Base-by-base conservation (phyloP, 2,888 invertebrate genomes). In the Apamea epomidion region DNA sequence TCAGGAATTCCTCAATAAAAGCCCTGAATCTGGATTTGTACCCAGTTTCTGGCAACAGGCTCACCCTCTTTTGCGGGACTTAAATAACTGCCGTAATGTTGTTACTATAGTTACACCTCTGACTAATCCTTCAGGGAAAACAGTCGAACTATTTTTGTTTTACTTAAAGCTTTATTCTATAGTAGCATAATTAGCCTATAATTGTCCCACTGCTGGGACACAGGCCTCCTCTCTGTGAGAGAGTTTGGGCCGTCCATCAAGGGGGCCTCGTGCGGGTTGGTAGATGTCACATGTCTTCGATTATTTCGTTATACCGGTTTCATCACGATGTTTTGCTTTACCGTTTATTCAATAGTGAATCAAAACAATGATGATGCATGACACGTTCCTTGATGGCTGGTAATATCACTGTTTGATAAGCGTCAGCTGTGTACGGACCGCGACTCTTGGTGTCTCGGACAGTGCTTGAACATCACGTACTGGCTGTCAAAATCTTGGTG, bases 381-480 rank as follows among this genome's bases (percentile, higher is more conserved):
- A 6, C 18, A 1, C 6, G n/a, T 42, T 45, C 45, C n/a, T 25
- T 4, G 21, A 54, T 3, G 21, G 3, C 37, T 45, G 8, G 18
- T 21, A 62, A n/a, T n/a, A 10, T 42, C 4, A n/a, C n/a, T 42
- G 29, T 42, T 62, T 32, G 10, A 51, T 10, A 48, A 60, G 48
- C 18, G 42, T n/a, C 58, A 18, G 16, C 32, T n/a, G 69, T 65
- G 58, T 42, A 42, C 58, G 25, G 25, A 5, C 12, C 16, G 37
- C n/a, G 10, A 2, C 21, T 18, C 10, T 32, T 18, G n/a, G 4
- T 65, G 48, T 1, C 42, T 32, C 32, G 51, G 10, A 25, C 10
- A 58, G 10, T 58, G 58, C 25, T 58, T n/a, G 58, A 58, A 67
- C n/a, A 45, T 65, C 79, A 78, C 79, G 58, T 65, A 45, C 42